Base-by-base conservation (phyloP, 2,888 invertebrate species). In the Torymus auratus region DNA sequence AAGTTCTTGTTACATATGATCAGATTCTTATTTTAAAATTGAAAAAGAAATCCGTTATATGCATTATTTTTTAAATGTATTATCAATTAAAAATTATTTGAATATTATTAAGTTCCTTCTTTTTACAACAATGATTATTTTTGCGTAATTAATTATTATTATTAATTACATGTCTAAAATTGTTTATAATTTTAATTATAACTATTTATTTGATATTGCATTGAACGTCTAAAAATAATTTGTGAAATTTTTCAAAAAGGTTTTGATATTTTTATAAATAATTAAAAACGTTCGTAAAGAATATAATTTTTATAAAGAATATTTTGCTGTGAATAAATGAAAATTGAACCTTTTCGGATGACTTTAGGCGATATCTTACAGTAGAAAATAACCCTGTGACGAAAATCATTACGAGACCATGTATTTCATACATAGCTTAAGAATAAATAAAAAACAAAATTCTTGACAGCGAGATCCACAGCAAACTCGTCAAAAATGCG, bases 381-480 rank as follows among this genome's bases (percentile, higher is more conserved):
- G 15, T 41, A 41, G 58, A 61, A 41, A 28, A 69, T 64, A 60
- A 69, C 23, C 12, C 15, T 56, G 83, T 71, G 71, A 81, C 73
- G 80, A 82, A 85, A 83, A 86, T 84, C 83, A 82, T 87, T 68
- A 81, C 88, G 88, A 88, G 88, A 86, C 86, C 88, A 89, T 88
- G 87, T 89, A 89, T 89, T 89, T 88, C 87, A 83, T 89, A 88
- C 88, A 85, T 88, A 88, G 84, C 61, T 74, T 85, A 88, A 86
- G 86, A 83, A 81, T 81, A 75, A 85, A 83, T 81, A 78, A 77
- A 78, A 84, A 83, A 83, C 53, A 17, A 74, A 23, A 64, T 69
- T 74, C 72, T 77, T 75, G 73, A 74, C 65, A 72, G 56, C 62
- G 73, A 56, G 81, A 50, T n/a, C 50, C 15, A 71, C 3, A 68